phyloP scores from a whole-genome alignment of 2,797 vertebrate species.

The Cirrhinus mrigala region DNA sequence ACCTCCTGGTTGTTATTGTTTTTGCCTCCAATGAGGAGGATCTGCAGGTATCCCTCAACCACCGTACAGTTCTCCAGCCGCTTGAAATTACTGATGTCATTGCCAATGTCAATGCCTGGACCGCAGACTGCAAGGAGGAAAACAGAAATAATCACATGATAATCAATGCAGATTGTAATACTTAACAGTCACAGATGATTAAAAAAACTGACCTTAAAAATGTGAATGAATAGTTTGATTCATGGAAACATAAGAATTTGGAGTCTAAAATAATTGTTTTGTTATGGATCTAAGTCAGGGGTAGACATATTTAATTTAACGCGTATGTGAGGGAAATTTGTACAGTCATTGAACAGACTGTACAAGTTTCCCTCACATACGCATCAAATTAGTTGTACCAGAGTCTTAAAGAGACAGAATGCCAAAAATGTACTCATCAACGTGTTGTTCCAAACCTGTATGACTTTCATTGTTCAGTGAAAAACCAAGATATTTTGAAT shows the following conservation, averaged over 20 bases:
- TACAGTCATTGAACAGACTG: neutral
- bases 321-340: neutral
- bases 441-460: neutral
- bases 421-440: neutral
- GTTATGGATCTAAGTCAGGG: neutral
- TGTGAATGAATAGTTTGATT: neutral
- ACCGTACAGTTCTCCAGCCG: constrained; percentile 96
- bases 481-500: neutral
- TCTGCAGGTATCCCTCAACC: constrained; percentile 95
- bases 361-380: neutral
- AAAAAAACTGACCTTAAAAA: neutral
- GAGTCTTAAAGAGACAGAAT: neutral
- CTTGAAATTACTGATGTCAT: constrained; percentile 89
- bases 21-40: constrained; percentile 92
- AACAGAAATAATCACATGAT: constrained; percentile 5
- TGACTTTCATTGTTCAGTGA: neutral
- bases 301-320: neutral
- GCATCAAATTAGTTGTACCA: neutral
- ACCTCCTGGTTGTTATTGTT: constrained; percentile 82
- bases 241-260: neutral
- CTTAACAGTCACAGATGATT: neutral
- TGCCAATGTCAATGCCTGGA: constrained; percentile 93
- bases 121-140: constrained; percentile 84
- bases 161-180: neutral
- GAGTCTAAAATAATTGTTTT: neutral